Evolutionary conservation across 2,797 vertebrate genomes (phyloP).

Genomic region (Thunnus albacares): DNA sequence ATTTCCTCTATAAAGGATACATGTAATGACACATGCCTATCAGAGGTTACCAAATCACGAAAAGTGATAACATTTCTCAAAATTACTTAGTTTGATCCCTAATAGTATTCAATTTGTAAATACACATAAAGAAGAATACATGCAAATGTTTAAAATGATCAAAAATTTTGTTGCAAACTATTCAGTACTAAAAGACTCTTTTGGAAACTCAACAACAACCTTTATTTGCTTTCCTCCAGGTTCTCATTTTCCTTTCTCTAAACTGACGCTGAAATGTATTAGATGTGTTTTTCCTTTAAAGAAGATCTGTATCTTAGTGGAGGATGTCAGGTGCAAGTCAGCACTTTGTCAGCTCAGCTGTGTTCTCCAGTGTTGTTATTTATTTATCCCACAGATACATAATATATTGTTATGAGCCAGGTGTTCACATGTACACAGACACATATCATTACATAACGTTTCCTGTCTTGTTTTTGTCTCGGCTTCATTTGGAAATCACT

Average conservation of each 20-base stretch:
- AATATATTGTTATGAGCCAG: constrained; percentile 79
- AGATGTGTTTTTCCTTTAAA: constrained; percentile 18
- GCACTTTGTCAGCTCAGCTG: constrained; percentile 65
- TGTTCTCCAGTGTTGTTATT: constrained; percentile 53
- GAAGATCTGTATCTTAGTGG: not conserved
- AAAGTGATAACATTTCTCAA: not conserved
- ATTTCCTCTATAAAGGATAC: not conserved
- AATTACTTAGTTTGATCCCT: not conserved
- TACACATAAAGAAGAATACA: not conserved
- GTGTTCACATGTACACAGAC: constrained; percentile 70
- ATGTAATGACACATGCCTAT: not conserved
- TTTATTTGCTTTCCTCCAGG: not conserved
- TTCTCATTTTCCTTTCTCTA: not conserved
- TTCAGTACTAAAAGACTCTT: not conserved
- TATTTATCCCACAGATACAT: constrained; percentile 61
- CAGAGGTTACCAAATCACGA: not conserved
- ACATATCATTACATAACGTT: constrained; percentile 75
- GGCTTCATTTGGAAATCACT: constrained; percentile 67
- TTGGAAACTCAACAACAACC: not conserved
- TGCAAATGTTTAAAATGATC: not conserved
- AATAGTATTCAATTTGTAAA: not conserved
- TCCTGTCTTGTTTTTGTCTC: constrained; percentile 80
- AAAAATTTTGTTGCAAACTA: not conserved
- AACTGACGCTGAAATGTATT: not conserved
- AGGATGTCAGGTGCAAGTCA: constrained; percentile 31